phyloP scores from a whole-genome alignment of 2,888 invertebrate species.

The Archips xylosteana region DNA sequence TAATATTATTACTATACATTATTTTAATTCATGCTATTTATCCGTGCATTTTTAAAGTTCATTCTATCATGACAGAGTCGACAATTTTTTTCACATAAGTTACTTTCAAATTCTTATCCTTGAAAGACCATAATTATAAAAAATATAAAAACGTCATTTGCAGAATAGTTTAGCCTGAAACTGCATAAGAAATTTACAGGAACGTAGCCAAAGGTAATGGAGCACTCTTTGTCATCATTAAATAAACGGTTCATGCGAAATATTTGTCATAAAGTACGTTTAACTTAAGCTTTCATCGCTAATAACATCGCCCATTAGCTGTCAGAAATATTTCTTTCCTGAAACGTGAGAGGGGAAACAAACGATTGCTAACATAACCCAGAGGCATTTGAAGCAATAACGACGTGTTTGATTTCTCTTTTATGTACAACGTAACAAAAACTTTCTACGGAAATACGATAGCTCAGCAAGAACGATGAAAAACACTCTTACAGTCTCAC shows the following conservation, averaged over 20 bases:
- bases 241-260: conserved; percentile 13
- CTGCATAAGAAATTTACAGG: background rate
- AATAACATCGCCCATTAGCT: conserved; percentile 33
- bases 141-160: background rate
- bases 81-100: too few relatives aligned
- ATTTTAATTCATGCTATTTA: too few relatives aligned
- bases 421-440: conserved; percentile 8
- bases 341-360: conserved; percentile 32
- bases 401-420: conserved; percentile 24
- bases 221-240: conserved; percentile 9
- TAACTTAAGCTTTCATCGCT: conserved; percentile 32
- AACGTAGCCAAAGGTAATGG: background rate
- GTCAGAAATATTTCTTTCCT: conserved; percentile 32
- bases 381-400: conserved; percentile 30
- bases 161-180: background rate
- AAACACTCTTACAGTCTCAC: background rate
- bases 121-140: background rate
- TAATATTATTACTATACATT: too few relatives aligned
- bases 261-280: conserved; percentile 23
- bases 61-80: too few relatives aligned
- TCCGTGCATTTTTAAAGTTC: too few relatives aligned
- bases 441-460: background rate
- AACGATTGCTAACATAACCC: conserved; percentile 27
- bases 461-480: background rate
- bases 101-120: too few relatives aligned